Conservation (phyloP, 2,888 invertebrate genomes). For the Erebia ligea region DNA sequence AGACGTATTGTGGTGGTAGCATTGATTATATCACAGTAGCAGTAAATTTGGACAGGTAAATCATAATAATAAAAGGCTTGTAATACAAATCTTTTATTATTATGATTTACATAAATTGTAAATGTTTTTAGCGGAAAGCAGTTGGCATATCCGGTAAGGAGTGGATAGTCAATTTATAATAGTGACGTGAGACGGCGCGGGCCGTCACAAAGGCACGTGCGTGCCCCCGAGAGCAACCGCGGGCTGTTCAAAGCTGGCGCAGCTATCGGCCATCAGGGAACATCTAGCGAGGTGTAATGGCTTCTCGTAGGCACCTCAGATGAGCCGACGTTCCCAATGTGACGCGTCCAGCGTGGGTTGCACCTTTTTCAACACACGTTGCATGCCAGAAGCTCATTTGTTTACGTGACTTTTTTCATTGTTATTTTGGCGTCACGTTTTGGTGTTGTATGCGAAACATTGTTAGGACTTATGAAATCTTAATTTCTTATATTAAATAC, state of each 20-base stretch:
- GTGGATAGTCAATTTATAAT: constrained; percentile 69
- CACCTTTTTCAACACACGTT: constrained; percentile 65
- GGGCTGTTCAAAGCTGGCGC: constrained; percentile 64
- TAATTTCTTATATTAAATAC: neutral
- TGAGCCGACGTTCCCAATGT: constrained; percentile 66
- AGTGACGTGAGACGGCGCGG: constrained; percentile 72
- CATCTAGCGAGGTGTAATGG: constrained; percentile 74
- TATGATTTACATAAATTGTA: neutral
- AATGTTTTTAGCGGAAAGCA: neutral
- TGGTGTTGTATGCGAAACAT: constrained; percentile 44
- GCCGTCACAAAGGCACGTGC: constrained; percentile 74
- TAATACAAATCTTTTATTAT: neutral
- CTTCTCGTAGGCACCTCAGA: constrained; percentile 73
- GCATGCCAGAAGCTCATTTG: constrained; percentile 56
- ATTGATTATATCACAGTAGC: no score
- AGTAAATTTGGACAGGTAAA: no score
- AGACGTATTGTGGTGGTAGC: no score
- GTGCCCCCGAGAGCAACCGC: constrained; percentile 66
- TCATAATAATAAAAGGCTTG: no score
- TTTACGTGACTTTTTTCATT: constrained; percentile 53
- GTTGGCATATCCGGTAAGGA: constrained; percentile 49
- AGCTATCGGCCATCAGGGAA: constrained; percentile 54
- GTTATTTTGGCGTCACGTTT: constrained; percentile 56
- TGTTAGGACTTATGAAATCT: neutral
- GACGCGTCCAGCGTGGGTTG: constrained; percentile 69